Evolutionary conservation across 2,888 invertebrate species (phyloP).

Genomic region (Cheilosia scutellata): DNA sequence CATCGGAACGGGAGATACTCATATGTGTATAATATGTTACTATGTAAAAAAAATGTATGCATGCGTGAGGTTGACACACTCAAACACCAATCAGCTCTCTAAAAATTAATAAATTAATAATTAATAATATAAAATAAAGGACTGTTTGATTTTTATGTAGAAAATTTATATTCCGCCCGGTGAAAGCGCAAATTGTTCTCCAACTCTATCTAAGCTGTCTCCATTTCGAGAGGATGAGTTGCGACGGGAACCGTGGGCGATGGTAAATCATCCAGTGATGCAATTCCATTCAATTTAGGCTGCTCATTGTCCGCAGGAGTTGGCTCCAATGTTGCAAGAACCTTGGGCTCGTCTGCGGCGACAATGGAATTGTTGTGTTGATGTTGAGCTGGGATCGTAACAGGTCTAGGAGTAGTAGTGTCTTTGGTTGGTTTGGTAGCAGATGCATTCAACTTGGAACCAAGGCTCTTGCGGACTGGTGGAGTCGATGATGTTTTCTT

Average conservation of each 20-base stretch:
- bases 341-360: conserved; percentile 18
- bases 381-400: conserved; percentile 57
- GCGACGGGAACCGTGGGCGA: conserved; percentile 56
- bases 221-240: conserved; percentile 49
- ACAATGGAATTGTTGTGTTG: conserved; percentile 63
- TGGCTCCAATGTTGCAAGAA: conserved; percentile 3
- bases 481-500: conserved; percentile 69
- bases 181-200: conserved; percentile 30
- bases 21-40: conserved; percentile 43
- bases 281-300: conserved; percentile 65
- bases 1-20: conserved; percentile 47
- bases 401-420: conserved; percentile 68
- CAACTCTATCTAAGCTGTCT: conserved; percentile 57
- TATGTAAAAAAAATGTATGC: conserved; percentile 48
- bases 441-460: conserved; percentile 65
- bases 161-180: conserved; percentile 57
- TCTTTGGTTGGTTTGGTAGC: conserved; percentile 74
- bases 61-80: conserved; percentile 40
- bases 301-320: conserved; percentile 41
- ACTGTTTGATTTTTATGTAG: conserved; percentile 53
- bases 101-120: conserved; percentile 75
- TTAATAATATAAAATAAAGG: conserved; percentile 74
- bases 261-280: conserved; percentile 62
- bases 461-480: conserved; percentile 64
- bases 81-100: conserved; percentile 66